Percentiles rank a stretch among this genome's conserved stretches.
phyloP scores from a whole-genome alignment of 2,113 vertebrate species.

The Pimephales promelas region DNA sequence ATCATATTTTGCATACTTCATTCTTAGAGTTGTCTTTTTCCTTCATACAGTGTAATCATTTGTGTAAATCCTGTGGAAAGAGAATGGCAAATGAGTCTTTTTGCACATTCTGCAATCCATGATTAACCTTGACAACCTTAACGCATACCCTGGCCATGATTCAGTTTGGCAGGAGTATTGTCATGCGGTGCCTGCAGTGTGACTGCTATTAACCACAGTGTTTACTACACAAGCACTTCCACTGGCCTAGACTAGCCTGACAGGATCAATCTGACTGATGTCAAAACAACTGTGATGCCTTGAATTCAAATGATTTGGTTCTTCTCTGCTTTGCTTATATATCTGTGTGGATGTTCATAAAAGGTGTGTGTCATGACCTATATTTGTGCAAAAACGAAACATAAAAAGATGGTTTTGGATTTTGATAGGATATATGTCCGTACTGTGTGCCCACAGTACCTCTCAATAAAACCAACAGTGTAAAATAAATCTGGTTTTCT shows the following conservation, averaged over 20 bases:
- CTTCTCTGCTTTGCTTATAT: background rate
- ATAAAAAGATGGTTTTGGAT: background rate
- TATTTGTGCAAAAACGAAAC: conserved; percentile 3
- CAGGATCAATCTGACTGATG: background rate
- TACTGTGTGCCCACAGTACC: background rate
- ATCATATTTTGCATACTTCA: background rate
- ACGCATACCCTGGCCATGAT: background rate
- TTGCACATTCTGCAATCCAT: background rate
- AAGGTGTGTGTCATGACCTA: background rate
- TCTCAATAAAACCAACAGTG: conserved; percentile 18
- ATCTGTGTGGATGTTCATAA: background rate
- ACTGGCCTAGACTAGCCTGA: background rate
- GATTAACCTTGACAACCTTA: conserved; percentile 15
- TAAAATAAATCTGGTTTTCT: background rate
- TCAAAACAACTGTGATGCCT: background rate
- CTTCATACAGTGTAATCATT: background rate
- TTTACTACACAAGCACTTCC: conserved; percentile 18
- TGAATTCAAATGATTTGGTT: background rate
- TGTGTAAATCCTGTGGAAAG: background rate
- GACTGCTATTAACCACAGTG: conserved; percentile 1
- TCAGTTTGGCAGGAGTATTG: background rate
- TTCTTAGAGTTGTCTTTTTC: background rate
- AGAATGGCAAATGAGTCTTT: background rate
- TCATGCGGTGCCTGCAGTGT: background rate
- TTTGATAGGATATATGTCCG: background rate